A percentile compares a stretch with the other conserved stretches of the same genome.
Evolutionary conservation across 2,113 vertebrate genomes (phyloP).

Genomic region (Oreocharis arfaki): DNA sequence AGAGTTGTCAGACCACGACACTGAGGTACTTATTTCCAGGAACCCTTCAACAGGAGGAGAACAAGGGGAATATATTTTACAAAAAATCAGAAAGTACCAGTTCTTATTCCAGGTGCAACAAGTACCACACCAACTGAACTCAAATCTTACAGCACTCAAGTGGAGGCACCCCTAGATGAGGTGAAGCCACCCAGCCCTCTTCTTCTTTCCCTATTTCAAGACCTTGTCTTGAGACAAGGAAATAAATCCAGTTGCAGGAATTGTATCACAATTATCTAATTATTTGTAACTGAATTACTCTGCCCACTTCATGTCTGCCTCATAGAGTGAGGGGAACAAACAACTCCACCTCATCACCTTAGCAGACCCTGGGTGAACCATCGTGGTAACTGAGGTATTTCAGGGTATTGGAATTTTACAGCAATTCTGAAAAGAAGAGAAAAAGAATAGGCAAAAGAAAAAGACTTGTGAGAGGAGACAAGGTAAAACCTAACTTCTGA

Average conservation of each 20-base stretch:
- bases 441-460: neutral
- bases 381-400: neutral
- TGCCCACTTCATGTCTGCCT: neutral
- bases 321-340: neutral
- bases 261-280: neutral
- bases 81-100: neutral
- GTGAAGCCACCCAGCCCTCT: neutral
- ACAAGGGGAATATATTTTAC: neutral
- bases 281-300: neutral
- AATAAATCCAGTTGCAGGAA: neutral
- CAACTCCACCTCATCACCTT: neutral
- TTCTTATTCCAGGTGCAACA: neutral
- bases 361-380: neutral
- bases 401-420: neutral
- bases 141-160: neutral
- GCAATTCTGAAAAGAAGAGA: neutral
- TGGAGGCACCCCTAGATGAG: neutral
- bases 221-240: neutral
- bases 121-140: neutral
- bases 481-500: neutral
- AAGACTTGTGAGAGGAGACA: neutral
- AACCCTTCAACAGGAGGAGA: neutral
- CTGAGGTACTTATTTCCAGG: neutral
- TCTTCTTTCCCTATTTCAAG: neutral
- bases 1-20: neutral